Base-by-base conservation (phyloP, 2,888 invertebrate genomes). In the Schizaphis graminum region DNA sequence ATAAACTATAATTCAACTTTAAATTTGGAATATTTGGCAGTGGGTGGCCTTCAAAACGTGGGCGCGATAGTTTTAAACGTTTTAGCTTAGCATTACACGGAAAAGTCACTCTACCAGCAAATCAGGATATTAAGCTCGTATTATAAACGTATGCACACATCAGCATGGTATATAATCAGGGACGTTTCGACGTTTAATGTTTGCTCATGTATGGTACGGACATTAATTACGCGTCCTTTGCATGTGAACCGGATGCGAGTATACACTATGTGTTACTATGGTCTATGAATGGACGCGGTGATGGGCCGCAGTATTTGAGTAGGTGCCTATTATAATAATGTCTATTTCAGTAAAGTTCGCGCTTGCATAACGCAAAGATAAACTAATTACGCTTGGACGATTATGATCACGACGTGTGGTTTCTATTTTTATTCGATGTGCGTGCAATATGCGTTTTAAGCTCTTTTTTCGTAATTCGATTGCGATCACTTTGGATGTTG, bases 101-200 rank as follows among this genome's bases (percentile, higher is more conserved):
- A 77, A 77, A 77, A 77, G 77, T 77, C 21, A 21, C 35, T 35
- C 21, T 35, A 35, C 21, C 77, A 35, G 35, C 77, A 77, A 35
- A 8, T 35, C 35, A 35, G 8, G 8, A 77, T 53, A 53, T 35
- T 35, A 21, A 77, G 35, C 35, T 77, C 21, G n/a, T n/a, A 16
- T 77, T 77, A 35, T 35, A 77, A 77, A 21, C 77, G 77, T 35
- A 7, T 77, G 77, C 35, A 77, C 7, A 21, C 77, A 77, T 77
- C 77, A 77, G 21, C 21, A 35, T 8, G 35, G 8, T 7, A 35
- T 77, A 77, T 77, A 77, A 77, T 91, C 53, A 47, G 87, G 35
- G 56, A 84, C 53, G 84, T 85, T 77, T 91, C 53, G 61, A 35
- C 47, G 28, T 92, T 92, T 84, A 91, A 53, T 91, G 13, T 91